phyloP scores from a whole-genome alignment of 2,113 vertebrate species.

The Corapipo altera region DNA sequence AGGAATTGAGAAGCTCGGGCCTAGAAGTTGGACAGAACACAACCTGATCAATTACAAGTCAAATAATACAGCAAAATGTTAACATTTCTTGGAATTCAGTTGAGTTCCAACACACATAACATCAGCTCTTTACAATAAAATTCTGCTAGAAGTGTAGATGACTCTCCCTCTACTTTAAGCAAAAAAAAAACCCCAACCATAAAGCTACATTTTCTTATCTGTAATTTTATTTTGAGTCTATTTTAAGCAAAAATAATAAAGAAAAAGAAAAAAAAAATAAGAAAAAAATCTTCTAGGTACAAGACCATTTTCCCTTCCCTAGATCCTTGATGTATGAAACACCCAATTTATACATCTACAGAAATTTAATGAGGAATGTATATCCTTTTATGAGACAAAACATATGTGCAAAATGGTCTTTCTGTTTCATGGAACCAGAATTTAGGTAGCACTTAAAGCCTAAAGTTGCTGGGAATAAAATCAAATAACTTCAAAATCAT shows the following conservation, averaged over 20 bases:
- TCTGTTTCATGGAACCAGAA: background rate
- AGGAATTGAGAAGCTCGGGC: constrained; percentile 70
- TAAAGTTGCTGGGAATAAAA: background rate
- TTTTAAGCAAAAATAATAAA: background rate
- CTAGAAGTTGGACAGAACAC: constrained; percentile 54
- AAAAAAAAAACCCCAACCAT: background rate
- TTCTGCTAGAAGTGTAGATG: background rate
- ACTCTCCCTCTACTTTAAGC: background rate
- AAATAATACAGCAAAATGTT: background rate
- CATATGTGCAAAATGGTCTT: fast-evolving
- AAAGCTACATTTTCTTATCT: background rate
- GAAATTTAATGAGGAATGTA: background rate
- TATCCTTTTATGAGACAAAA: background rate
- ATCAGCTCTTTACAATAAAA: background rate
- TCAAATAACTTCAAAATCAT: background rate
- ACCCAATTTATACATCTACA: background rate
- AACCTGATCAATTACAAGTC: background rate
- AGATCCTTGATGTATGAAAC: background rate
- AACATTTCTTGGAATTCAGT: background rate
- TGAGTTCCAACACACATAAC: background rate
- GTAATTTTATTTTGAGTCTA: background rate
- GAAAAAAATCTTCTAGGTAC: background rate
- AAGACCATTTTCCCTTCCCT: background rate
- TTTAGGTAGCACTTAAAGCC: background rate
- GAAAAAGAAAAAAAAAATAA: fast-evolving